Evolutionary conservation across 2,797 vertebrate species (phyloP).

Genomic region (Antennarius maculatus): DNA sequence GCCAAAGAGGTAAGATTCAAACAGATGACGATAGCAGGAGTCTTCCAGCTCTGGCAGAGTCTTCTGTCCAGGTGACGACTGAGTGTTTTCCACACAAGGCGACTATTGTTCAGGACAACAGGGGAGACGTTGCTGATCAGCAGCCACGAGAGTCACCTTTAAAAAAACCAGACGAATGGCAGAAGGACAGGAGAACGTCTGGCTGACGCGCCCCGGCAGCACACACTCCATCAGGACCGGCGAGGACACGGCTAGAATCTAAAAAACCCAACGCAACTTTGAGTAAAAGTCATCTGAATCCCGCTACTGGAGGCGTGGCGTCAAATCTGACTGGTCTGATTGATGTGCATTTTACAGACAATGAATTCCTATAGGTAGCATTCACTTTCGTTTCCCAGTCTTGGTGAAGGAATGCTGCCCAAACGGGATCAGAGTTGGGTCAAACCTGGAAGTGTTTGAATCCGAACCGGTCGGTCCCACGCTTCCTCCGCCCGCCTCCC

Average conservation of each 20-base stretch:
- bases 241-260: neutral
- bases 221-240: neutral
- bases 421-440: constrained; percentile 18
- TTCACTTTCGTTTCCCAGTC: constrained; percentile 24
- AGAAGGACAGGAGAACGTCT: constrained; percentile 3
- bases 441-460: constrained; percentile 29
- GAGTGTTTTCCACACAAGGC: constrained; percentile 17
- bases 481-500: constrained; percentile 16
- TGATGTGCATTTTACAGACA: too few species aligned
- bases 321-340: too few species aligned
- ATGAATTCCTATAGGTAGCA: neutral
- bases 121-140: constrained; percentile 35
- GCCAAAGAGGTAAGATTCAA: constrained; percentile 11
- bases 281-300: too few species aligned
- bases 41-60: constrained; percentile 18
- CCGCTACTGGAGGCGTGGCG: too few species aligned
- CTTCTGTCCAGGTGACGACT: constrained; percentile 37
- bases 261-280: neutral
- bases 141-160: constrained; percentile 26
- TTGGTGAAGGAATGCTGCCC: constrained; percentile 35
- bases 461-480: constrained; percentile 15
- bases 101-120: constrained; percentile 36
- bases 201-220: constrained; percentile 1
- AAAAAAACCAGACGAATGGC: constrained; percentile 18
- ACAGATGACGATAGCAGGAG: constrained; percentile 21